Percentiles rank a stretch among this genome's conserved stretches.
Evolutionary conservation across 2,888 invertebrate genomes (phyloP).

Genomic region (Ceratothoa steindachneri): DNA sequence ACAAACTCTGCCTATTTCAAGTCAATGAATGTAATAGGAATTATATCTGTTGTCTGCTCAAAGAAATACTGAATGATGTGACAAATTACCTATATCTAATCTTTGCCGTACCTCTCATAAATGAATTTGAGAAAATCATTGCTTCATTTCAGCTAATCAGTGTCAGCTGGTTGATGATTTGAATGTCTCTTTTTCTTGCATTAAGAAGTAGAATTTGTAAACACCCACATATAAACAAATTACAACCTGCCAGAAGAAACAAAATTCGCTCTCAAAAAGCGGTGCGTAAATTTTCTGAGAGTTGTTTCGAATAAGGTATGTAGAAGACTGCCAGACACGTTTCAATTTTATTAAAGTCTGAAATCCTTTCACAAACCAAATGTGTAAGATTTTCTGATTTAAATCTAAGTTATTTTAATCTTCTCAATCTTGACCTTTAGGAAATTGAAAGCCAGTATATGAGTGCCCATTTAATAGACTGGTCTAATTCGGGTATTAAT

Average conservation of each 20-base stretch:
- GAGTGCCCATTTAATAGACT: too few relatives aligned
- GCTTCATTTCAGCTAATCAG: constrained; percentile 15
- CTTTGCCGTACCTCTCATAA: constrained; percentile 10
- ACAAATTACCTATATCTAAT: constrained; percentile 18
- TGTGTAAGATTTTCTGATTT: too few relatives aligned
- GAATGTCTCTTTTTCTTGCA: constrained; percentile 11
- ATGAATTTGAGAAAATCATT: constrained; percentile 18
- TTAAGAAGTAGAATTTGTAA: constrained; percentile 22
- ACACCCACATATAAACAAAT: background rate
- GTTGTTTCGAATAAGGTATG: background rate
- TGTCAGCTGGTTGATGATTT: constrained; percentile 17
- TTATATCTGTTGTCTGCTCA: constrained; percentile 14
- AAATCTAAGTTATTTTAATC: too few relatives aligned
- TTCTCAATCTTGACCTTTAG: too few relatives aligned
- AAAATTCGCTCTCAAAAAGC: background rate
- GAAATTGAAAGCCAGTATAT: too few relatives aligned
- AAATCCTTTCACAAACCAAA: background rate
- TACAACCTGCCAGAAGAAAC: background rate
- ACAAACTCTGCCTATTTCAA: constrained; percentile 7
- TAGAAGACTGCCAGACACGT: background rate
- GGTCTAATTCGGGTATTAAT: too few relatives aligned
- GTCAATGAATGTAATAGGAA: constrained; percentile 14
- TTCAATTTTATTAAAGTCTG: background rate
- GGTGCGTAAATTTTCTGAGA: background rate
- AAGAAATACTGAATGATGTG: constrained; percentile 15